A percentile compares a stretch with the other conserved stretches of the same genome.
Evolutionary conservation across 2,888 invertebrate species (phyloP).

Genomic region (Ditula angustiorana): DNA sequence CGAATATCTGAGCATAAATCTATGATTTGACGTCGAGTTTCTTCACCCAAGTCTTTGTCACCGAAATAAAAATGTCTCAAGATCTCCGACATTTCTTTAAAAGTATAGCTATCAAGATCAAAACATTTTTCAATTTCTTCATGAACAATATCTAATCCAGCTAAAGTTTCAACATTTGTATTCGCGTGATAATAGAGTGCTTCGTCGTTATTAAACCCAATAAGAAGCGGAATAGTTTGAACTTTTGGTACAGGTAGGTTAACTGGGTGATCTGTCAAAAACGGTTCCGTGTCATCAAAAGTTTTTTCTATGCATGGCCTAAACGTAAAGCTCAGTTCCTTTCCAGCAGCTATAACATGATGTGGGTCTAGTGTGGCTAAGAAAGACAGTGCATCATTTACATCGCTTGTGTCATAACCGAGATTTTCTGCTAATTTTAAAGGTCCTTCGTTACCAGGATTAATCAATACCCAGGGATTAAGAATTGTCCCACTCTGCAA

Average conservation of each 20-base stretch:
- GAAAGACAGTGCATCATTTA: constrained; percentile 22
- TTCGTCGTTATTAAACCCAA: constrained; percentile 32
- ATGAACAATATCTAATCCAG: neutral
- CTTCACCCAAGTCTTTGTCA: constrained; percentile 44
- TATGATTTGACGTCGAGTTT: constrained; percentile 50
- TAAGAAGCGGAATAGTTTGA: constrained; percentile 7
- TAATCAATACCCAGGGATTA: neutral
- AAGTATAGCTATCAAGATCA: constrained; percentile 42
- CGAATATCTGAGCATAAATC: constrained; percentile 56
- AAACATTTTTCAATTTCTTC: constrained; percentile 28
- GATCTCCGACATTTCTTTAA: constrained; percentile 43
- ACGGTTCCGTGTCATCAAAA: neutral
- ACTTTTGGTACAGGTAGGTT: constrained; percentile 24
- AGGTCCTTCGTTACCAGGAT: constrained; percentile 11
- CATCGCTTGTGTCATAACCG: neutral
- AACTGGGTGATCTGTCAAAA: constrained; percentile 11
- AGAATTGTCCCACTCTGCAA: constrained; percentile 34
- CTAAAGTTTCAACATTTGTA: constrained; percentile 13
- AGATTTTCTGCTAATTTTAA: constrained; percentile 28
- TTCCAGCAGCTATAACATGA: constrained; percentile 20
- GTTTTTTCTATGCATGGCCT: constrained; percentile 7
- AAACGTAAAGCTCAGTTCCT: constrained; percentile 16
- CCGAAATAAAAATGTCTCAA: constrained; percentile 49
- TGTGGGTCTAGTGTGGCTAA: constrained; percentile 11
- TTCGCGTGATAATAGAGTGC: neutral